Percentiles rank a stretch among this genome's conserved stretches.
These are phyloP conservation scores for Balanococcus diminutus DNA, from an alignment of 2,888 invertebrate genomes.

Conservation along the genomic window DNA sequence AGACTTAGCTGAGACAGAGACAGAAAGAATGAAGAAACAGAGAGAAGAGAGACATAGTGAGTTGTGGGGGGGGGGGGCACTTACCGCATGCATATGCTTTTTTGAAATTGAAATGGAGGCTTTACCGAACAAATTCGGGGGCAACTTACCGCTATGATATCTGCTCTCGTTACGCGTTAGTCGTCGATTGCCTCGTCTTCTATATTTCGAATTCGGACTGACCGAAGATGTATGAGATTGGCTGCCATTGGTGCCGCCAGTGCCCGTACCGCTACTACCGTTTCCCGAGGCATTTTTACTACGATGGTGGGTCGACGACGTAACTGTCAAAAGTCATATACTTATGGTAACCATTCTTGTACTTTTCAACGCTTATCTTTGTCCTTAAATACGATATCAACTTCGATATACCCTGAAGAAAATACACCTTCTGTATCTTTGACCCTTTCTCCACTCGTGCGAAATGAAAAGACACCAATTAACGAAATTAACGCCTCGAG, in stretches of 20 bases:
- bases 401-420: neutral
- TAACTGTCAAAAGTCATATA: slow-evolving; percentile 49
- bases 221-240: slow-evolving; percentile 45
- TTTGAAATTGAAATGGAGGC: too few species aligned
- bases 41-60: neutral
- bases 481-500: neutral
- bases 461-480: neutral
- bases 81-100: slow-evolving; percentile 42
- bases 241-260: slow-evolving; percentile 36
- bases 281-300: slow-evolving; percentile 36
- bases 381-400: neutral
- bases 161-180: slow-evolving; percentile 93
- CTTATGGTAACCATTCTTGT: slow-evolving; percentile 27
- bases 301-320: slow-evolving; percentile 43
- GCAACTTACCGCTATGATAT: slow-evolving; percentile 89
- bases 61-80: too few species aligned
- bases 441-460: neutral
- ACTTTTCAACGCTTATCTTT: neutral
- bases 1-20: neutral
- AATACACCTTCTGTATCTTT: neutral
- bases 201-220: slow-evolving; percentile 64
- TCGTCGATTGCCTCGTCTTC: slow-evolving; percentile 82
- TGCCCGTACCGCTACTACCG: neutral
- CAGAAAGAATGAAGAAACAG: neutral
- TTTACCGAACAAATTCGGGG: neutral